Conservation (phyloP, 2,113 vertebrate species). For the Paradisaea rubra region DNA sequence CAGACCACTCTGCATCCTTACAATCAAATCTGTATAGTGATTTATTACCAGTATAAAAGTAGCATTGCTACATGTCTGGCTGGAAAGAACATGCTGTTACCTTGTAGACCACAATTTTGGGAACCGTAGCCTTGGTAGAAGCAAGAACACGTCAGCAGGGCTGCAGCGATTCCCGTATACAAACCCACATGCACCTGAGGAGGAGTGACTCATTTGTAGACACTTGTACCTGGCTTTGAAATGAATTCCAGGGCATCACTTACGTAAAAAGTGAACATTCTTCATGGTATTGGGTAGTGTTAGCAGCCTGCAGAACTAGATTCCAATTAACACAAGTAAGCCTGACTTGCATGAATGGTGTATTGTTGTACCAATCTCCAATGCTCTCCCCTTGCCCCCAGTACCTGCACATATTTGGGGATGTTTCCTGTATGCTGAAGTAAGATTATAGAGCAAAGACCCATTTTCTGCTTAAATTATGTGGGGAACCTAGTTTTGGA, state of each 20-base stretch:
- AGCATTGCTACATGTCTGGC: neutral
- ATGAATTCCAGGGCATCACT: slow-evolving; percentile 5
- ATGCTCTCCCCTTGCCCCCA: neutral
- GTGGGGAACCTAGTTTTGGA: neutral
- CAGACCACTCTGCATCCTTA: neutral
- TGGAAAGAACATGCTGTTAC: neutral
- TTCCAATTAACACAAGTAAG: slow-evolving; percentile 13
- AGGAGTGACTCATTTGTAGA: neutral
- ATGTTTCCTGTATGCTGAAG: neutral
- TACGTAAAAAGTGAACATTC: neutral
- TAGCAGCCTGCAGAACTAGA: slow-evolving; percentile 19
- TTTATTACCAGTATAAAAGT: neutral
- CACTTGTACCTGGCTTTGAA: neutral
- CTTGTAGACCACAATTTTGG: neutral
- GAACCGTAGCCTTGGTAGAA: neutral
- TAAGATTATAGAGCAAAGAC: neutral
- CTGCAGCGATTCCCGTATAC: neutral
- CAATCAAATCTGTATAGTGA: neutral
- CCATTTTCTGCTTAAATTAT: neutral
- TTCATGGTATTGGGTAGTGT: neutral
- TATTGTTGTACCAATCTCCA: neutral
- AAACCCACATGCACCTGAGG: neutral
- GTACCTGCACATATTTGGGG: neutral
- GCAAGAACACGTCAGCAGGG: neutral
- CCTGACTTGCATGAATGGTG: neutral